Evolutionary conservation across 2,113 vertebrate species (phyloP).

Genomic region (Tapirus terrestris): DNA sequence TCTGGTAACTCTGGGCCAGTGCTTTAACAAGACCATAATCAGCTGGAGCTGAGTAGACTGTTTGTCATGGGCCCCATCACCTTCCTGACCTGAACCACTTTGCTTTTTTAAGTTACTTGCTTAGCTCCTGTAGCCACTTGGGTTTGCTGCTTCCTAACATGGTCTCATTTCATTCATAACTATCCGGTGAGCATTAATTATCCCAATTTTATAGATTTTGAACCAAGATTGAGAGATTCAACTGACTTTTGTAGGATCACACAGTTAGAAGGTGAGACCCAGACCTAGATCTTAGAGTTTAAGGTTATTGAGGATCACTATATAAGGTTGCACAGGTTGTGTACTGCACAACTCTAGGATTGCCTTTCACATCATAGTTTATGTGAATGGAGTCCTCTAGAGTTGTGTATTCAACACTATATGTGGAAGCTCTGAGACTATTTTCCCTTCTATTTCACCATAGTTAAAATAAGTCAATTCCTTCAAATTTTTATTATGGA

Average conservation of each 20-base stretch:
- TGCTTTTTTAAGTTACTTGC: background rate
- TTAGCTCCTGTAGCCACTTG: background rate
- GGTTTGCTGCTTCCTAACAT: background rate
- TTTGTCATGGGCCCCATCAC: background rate
- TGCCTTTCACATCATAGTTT: background rate
- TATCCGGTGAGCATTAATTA: background rate
- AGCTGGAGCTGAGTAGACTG: background rate
- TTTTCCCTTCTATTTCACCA: background rate
- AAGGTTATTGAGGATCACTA: background rate
- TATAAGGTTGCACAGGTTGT: too few species aligned
- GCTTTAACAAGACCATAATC: background rate
- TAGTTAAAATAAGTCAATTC: background rate
- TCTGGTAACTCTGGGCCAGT: background rate
- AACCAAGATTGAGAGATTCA: background rate
- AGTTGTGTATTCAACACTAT: background rate
- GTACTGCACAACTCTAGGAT: background rate
- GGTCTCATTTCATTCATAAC: background rate
- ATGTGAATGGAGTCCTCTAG: background rate
- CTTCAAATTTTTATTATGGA: background rate
- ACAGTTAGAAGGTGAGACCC: background rate
- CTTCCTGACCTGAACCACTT: background rate
- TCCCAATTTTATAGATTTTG: background rate
- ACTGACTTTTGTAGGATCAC: background rate
- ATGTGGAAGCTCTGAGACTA: background rate
- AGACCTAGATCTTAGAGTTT: background rate